Evolutionary conservation across 1,140 invertebrate genomes (phyloP).

Genomic region (Magallana ariakensis): DNA sequence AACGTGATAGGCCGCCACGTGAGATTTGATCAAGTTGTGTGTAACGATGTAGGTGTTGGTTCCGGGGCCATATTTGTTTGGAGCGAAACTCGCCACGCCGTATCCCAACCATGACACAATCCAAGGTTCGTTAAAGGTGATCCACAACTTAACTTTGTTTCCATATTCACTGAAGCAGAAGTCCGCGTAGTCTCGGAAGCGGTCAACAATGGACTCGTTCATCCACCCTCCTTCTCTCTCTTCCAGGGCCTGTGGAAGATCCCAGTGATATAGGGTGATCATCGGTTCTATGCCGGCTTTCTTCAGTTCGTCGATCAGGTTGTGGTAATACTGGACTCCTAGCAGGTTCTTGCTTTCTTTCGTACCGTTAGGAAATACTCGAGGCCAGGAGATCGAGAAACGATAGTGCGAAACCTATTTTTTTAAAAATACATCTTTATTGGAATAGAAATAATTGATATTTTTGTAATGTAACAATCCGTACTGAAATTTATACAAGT

Average conservation of each 20-base stretch:
- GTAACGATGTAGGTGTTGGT: slow-evolving; percentile 63
- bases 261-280: slow-evolving; percentile 83
- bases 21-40: slow-evolving; percentile 73
- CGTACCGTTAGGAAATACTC: slow-evolving; percentile 73
- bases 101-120: slow-evolving; percentile 72
- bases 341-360: slow-evolving; percentile 58
- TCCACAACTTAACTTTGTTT: slow-evolving; percentile 78
- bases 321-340: slow-evolving; percentile 76
- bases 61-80: slow-evolving; percentile 61
- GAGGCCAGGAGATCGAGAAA: slow-evolving; percentile 77
- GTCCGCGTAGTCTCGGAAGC: slow-evolving; percentile 81
- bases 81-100: slow-evolving; percentile 66
- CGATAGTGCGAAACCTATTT: slow-evolving; percentile 74
- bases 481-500: too few species aligned
- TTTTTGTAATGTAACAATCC: too few species aligned
- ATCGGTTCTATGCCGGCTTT: slow-evolving; percentile 70
- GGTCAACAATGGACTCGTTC: slow-evolving; percentile 81
- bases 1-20: slow-evolving; percentile 72
- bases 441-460: too few species aligned
- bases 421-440: too few species aligned
- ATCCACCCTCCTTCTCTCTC: slow-evolving; percentile 80
- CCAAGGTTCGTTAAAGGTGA: slow-evolving; percentile 80
- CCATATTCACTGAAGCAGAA: slow-evolving; percentile 78
- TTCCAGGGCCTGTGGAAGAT: slow-evolving; percentile 78
- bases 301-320: slow-evolving; percentile 73